A percentile compares a stretch with the other conserved stretches of the same genome.
phyloP scores from a whole-genome alignment of 2,113 vertebrate species.

The Pteronura brasiliensis region DNA sequence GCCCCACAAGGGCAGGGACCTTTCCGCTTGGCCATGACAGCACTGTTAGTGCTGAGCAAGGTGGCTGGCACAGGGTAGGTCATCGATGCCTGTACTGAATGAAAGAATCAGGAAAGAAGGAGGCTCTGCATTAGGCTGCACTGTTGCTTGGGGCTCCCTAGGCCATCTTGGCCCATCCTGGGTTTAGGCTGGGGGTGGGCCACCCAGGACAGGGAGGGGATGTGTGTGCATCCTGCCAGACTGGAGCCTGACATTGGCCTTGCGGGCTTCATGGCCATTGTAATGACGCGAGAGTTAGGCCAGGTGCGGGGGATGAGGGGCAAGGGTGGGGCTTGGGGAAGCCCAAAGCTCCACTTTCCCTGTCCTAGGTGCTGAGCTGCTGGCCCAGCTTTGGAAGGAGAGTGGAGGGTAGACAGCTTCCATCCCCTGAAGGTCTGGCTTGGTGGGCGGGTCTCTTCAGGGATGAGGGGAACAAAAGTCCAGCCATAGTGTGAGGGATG shows the following conservation, averaged over 20 bases:
- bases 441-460: neutral
- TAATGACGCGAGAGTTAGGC: neutral
- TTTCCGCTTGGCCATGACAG: neutral
- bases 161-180: neutral
- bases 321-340: neutral
- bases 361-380: neutral
- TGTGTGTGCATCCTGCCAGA: neutral
- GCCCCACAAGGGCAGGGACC: too few species aligned
- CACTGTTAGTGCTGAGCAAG: neutral
- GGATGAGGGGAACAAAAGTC: neutral
- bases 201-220: neutral
- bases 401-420: neutral
- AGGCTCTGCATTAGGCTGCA: neutral
- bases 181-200: neutral
- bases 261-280: neutral
- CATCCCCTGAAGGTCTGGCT: neutral
- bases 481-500: too few species aligned
- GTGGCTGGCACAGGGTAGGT: neutral
- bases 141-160: neutral
- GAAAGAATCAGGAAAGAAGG: neutral
- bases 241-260: neutral
- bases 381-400: neutral
- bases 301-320: too few species aligned
- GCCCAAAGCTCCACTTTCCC: neutral
- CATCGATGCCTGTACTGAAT: neutral